Evolutionary conservation across 2,113 vertebrate genomes (phyloP), one percentile per base, ranked within the genome.

Genomic region (Cottus gobio): DNA sequence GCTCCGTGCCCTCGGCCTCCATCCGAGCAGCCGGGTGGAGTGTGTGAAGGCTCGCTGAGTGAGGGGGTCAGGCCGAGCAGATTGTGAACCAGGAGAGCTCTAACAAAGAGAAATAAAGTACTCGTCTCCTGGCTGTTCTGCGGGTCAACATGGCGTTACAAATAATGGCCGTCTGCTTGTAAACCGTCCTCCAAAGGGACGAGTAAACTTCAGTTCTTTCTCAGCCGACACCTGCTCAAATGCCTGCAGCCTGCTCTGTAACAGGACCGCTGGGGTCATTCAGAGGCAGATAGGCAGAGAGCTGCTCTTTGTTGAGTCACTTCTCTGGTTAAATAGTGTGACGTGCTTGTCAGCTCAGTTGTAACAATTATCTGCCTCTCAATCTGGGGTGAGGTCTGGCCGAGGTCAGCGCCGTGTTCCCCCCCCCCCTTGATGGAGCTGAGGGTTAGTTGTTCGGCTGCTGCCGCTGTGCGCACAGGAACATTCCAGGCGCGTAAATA

Each of bases 401-500:
- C 20, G 73, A 86, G 87, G 84, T 90, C 77, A 79, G 71, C 28
- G 30, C 82, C 77, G 61, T 73, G 69, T 65, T 84, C 61, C 74
- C 75, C 82, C 74, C 75, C 82, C 84, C 74, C 34, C 82, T 75
- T 30, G 67, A 77, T 89, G 75, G 71, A 70, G 85, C 80, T 22
- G 63, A 77, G 72, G 77, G 82, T 48, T 71, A 70, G 84, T 74
- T 83, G 86, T 74, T 90, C 56, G 62, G 86, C 68, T 77, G 84
- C 78, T 78, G 83, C 82, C 81, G 80, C 71, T 76, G 71, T 54
- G 79, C 84, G 63, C 75, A 66, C 82, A 75, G 90, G 90, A 90
- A 92, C 86, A 92, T 93, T 95, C 91, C 87, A 87, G 86, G 80
- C 78, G 31, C 75, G 87, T 82, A 87, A 90, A 91, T 91, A 86